phyloP scores from a whole-genome alignment of 2,797 vertebrate genomes.

The Lerista edwardsae region DNA sequence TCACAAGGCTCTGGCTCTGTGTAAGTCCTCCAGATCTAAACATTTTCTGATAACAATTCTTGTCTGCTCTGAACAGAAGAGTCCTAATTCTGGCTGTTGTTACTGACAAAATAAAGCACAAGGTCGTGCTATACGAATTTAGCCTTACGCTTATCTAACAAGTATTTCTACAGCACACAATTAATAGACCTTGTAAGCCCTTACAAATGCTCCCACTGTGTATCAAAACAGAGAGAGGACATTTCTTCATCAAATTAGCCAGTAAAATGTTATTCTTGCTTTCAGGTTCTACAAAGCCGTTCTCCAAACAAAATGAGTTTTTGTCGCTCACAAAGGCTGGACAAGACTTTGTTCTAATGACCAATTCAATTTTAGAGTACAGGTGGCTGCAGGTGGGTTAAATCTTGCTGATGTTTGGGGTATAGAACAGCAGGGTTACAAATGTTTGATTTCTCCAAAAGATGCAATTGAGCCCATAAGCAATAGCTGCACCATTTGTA shows the following conservation, averaged over 20 bases:
- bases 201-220: neutral
- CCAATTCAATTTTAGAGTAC: neutral
- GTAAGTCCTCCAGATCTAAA: conserved; percentile 21
- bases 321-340: neutral
- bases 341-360: neutral
- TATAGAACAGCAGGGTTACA: neutral
- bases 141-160: neutral
- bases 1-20: neutral
- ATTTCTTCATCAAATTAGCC: neutral
- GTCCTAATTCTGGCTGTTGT: neutral
- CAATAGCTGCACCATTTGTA: neutral
- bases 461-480: neutral
- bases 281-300: neutral
- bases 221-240: neutral
- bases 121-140: neutral
- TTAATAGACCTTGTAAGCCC: neutral
- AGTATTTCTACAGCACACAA: neutral
- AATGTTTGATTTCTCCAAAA: neutral
- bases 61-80: neutral
- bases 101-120: neutral
- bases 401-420: neutral
- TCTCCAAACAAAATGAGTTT: neutral
- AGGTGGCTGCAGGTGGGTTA: neutral
- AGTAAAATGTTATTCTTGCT: neutral
- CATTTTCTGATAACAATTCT: neutral